Base-by-base conservation (phyloP, 1,140 invertebrate species). In the Lethocerus indicus region DNA sequence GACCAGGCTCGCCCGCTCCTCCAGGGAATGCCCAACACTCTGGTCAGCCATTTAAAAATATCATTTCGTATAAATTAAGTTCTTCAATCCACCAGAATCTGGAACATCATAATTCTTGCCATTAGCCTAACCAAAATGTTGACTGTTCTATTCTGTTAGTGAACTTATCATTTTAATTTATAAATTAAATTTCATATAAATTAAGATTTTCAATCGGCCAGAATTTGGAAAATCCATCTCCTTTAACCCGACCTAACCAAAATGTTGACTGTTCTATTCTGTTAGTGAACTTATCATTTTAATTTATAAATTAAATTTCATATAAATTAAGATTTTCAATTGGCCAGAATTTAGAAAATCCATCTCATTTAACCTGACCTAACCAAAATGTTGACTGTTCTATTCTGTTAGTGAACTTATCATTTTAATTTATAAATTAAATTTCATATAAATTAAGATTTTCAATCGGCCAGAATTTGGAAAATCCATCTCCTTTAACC, bases 11-110 rank as follows among this genome's bases (percentile, higher is more conserved):
- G 36, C 69, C 75, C 23, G 67, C 78, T 32, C n/a, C 62, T 91
- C 13, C 79, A 84, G 49, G 79, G 82, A 55, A 79, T 91, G 73
- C 85, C 87, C 0, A 69, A 75, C 57, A 74, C 74, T 51, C 67
- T 87, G 47, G 76, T 86, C 49, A 56, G 53, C 54, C 21, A 24
- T 36, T 14, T 14, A 44, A 5, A 35, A 29, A 6, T 23, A n/a
- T 14, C n/a, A 23, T 18, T 3, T 39, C 37, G 13, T 39, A 25
- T 39, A 24, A 20, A 12, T 47, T 48, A 9, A 23, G 23, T 49
- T 25, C n/a, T n/a, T n/a, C n/a, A n/a, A n/a, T n/a, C n/a, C n/a
- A n/a, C n/a, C n/a, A n/a, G n/a, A n/a, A n/a, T n/a, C n/a, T n/a
- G n/a, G n/a, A n/a, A n/a, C n/a, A n/a, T n/a, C n/a, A n/a, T n/a